Evolutionary conservation across 2,888 invertebrate species (phyloP), one percentile per base, ranked within the genome.

Genomic region (Eristalis intricaria): DNA sequence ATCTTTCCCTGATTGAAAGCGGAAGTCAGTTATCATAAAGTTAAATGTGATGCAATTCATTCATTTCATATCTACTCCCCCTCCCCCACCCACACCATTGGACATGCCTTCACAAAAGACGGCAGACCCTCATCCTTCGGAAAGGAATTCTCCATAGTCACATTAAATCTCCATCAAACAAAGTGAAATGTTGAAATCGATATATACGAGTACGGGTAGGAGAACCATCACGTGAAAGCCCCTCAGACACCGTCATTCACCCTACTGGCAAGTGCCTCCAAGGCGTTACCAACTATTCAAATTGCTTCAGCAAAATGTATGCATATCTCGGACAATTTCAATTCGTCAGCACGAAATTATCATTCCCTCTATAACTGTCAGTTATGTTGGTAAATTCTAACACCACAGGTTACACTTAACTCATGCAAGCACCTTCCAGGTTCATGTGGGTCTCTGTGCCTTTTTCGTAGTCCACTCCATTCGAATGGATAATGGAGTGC

Each of bases 341-440:
- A 69, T 69, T 68, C 77, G 56, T 69, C 63, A 7, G 56, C 10
- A 29, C 35, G 26, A 85, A 81, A 85, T 76, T 80, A 76, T 71
- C 64, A 84, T 80, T 84, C 66, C 71, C 43, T 68, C 70, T 64
- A 65, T 43, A 64, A 26, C 11, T 71, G 70, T 61, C 65, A 71
- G 61, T 80, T 80, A 65, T 58, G 75, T 63, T 56, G 50, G 56
- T 71, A 80, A 70, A 63, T 35, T 76, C 40, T 63, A 70, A 80
- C 80, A 80, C 70, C 66, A 66, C 23, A 61, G 50, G n/a, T 50
- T 65, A 70, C 50, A 63, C 56, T 69, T 19, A 10, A 5, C 58
- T 65, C 60, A 64, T 58, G 58, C 69, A 32, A 58, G 26, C 22
- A 40, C 29, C 38, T 29, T 40, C 1, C 1, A 19, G 23, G 23